A percentile compares a stretch with the other conserved stretches of the same genome.
Conservation (phyloP, 2,797 vertebrate genomes). For the Oreonectes daqikongensis region DNA sequence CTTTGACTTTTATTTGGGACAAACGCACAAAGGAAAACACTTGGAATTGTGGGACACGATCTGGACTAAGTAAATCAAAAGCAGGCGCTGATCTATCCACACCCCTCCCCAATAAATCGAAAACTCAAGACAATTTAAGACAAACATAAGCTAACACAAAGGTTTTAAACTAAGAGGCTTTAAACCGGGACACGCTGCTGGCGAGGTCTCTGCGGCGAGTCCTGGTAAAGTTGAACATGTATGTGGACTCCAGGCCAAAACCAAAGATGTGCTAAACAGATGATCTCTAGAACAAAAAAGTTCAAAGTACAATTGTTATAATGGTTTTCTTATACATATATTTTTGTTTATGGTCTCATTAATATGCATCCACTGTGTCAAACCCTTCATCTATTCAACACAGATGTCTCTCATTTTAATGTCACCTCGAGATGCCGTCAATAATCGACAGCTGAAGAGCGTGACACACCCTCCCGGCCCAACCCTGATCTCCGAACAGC, state of each 20-base stretch:
- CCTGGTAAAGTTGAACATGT: slow-evolving; percentile 5
- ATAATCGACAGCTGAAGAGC: slow-evolving; percentile 37
- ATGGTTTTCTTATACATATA: background rate
- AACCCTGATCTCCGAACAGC: slow-evolving; percentile 43
- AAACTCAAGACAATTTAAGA: background rate
- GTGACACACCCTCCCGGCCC: slow-evolving; percentile 1
- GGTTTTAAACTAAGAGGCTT: slow-evolving; percentile 10
- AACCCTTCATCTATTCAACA: slow-evolving; percentile 9
- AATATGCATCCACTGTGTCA: slow-evolving; percentile 26
- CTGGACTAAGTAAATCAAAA: background rate
- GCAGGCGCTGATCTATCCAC: background rate
- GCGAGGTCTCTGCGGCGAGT: background rate
- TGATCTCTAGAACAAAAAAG: background rate
- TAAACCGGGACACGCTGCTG: background rate
- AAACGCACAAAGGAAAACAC: slow-evolving; percentile 62
- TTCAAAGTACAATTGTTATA: background rate
- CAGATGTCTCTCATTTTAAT: slow-evolving; percentile 36
- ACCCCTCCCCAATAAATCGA: background rate
- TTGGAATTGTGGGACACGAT: slow-evolving; percentile 30
- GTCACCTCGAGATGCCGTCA: slow-evolving; percentile 29
- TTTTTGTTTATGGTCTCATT: slow-evolving; percentile 22
- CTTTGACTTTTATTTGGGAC: slow-evolving; percentile 71
- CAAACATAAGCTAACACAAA: background rate
- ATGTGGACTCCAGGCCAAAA: slow-evolving; percentile 14
- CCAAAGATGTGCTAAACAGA: slow-evolving; percentile 27